Conservation (phyloP, 2,113 vertebrate species). For the Plecturocebus donacophilus region DNA sequence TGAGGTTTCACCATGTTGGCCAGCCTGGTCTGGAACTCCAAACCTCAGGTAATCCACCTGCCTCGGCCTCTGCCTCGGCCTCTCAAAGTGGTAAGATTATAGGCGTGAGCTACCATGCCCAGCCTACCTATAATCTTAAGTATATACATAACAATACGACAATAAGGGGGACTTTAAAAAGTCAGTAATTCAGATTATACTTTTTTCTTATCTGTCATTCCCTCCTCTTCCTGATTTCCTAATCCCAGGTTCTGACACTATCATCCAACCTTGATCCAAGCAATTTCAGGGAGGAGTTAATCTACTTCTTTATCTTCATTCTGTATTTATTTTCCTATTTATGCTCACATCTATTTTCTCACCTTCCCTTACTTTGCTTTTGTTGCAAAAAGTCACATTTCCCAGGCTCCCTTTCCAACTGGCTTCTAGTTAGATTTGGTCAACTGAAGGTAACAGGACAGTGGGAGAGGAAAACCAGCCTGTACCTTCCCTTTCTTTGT, state of each 20-base stretch:
- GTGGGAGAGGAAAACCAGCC: not conserved
- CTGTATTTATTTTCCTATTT: not conserved
- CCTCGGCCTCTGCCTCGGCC: no score
- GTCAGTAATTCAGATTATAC: not conserved
- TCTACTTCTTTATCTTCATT: not conserved
- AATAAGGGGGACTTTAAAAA: not conserved
- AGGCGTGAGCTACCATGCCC: no score
- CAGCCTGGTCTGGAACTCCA: no score
- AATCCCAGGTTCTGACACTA: not conserved
- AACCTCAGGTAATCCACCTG: no score
- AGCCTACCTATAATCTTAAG: not conserved
- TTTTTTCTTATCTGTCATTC: not conserved
- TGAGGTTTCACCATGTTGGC: no score
- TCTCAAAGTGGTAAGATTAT: no score
- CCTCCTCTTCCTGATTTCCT: not conserved
- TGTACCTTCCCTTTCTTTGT: not conserved
- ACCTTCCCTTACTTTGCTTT: not conserved
- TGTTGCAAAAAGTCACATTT: not conserved
- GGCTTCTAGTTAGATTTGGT: not conserved
- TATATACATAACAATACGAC: not conserved
- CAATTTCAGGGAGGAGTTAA: not conserved
- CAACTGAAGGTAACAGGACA: not conserved
- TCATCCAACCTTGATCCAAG: not conserved
- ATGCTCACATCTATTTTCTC: not conserved
- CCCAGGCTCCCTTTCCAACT: not conserved